Evolutionary conservation across 1,140 invertebrate genomes (phyloP).

Genomic region (Microplitis demolitor): DNA sequence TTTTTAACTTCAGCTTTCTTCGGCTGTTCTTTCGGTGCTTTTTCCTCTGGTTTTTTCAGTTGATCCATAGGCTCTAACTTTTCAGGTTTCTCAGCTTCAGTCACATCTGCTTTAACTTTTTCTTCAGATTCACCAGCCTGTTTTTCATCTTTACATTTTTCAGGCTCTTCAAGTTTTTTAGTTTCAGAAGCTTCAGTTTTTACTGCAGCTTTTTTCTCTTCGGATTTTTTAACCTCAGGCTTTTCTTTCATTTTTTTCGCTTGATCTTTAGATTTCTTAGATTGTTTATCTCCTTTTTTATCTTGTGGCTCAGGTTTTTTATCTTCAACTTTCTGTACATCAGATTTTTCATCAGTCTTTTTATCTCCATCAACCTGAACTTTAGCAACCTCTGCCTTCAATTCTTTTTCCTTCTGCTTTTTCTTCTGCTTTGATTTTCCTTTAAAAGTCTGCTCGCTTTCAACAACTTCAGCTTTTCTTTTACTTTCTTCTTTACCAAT

Average conservation of each 20-base stretch:
- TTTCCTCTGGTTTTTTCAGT: neutral
- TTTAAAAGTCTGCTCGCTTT: neutral
- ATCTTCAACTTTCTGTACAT: neutral
- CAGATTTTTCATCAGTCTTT: neutral
- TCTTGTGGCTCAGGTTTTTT: conserved; percentile 17
- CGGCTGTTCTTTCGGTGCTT: neutral
- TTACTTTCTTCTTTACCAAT: neutral
- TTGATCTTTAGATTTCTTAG: neutral
- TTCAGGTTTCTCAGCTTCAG: too few species aligned
- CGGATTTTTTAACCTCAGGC: neutral
- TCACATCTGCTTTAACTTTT: neutral
- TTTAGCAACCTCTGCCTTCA: conserved; percentile 19
- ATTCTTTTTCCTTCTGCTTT: conserved; percentile 11
- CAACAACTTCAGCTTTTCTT: neutral
- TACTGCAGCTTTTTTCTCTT: neutral
- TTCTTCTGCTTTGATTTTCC: conserved; percentile 24
- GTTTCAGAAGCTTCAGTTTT: neutral
- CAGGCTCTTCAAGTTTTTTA: too few species aligned
- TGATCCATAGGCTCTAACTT: neutral
- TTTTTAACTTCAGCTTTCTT: neutral
- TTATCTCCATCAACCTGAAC: conserved; percentile 10
- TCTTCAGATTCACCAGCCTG: conserved; percentile 21
- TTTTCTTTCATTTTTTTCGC: conserved; percentile 35
- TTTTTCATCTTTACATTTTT: too few species aligned
- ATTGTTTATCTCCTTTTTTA: conserved; percentile 10